A percentile compares a stretch with the other conserved stretches of the same genome.
Conservation (phyloP, 2,113 vertebrate species). For the Tetraodon nigroviridis region DNA sequence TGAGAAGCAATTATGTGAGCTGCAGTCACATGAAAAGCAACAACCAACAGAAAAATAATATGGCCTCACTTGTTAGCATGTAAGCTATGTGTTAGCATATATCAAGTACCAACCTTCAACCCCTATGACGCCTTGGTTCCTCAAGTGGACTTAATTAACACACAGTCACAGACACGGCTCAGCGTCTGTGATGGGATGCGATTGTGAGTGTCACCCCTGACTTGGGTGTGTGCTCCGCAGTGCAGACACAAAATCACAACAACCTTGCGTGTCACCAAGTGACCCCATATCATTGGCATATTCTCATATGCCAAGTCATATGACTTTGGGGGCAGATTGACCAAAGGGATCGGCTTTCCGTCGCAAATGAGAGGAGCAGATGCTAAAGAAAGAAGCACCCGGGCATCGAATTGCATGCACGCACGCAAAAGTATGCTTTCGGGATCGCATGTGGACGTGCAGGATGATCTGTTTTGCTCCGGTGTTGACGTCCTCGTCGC, state of each 20-base stretch:
- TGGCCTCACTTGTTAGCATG: no score
- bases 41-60: no score
- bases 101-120: no score
- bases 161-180: no score
- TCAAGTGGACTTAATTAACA: no score
- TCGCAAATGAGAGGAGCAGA: conserved; percentile 50
- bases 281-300: conserved; percentile 21
- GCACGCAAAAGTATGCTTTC: conserved; percentile 23
- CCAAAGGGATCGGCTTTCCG: conserved; percentile 39
- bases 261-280: conserved; percentile 20
- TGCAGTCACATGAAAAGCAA: no score
- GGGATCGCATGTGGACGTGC: conserved; percentile 17
- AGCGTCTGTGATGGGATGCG: no score
- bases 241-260: not conserved
- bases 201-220: no score
- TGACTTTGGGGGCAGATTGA: conserved; percentile 41
- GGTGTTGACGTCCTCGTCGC: not conserved
- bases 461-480: conserved; percentile 20
- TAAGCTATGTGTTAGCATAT: no score
- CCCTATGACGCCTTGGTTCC: no score
- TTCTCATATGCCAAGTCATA: conserved; percentile 36
- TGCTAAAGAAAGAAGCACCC: conserved; percentile 44
- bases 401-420: conserved; percentile 42
- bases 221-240: not conserved
- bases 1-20: no score